Evolutionary conservation across 30 jellyfish, hydroid and myxozoan species (phyloP).

Genomic region (Pseudorhiza aurosa): DNA sequence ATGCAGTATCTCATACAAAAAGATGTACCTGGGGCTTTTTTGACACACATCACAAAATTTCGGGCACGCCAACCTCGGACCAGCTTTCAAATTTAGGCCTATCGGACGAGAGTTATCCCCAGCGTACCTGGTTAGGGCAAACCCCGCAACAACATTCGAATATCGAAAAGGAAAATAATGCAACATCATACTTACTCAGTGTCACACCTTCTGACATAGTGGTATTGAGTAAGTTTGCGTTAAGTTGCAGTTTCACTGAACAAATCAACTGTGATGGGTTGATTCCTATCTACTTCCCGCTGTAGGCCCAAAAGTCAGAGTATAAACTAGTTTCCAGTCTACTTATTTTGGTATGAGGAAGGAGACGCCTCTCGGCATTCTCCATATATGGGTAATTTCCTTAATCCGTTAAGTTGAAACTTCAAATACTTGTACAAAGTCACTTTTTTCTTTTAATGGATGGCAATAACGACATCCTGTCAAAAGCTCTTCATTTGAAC

Average conservation of each 20-base stretch:
- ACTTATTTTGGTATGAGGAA: background rate
- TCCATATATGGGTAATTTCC: slow-evolving; percentile 5
- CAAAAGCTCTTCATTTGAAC: too few relatives aligned
- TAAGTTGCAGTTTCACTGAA: background rate
- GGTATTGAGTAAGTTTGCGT: too few relatives aligned
- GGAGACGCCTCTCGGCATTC: background rate
- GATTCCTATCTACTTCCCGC: background rate
- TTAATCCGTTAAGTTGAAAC: too few relatives aligned
- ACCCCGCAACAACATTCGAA: background rate
- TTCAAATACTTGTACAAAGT: too few relatives aligned
- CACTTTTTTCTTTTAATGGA: too few relatives aligned
- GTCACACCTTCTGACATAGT: slow-evolving; percentile 9
- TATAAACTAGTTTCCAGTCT: slow-evolving; percentile 1
- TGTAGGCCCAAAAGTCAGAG: background rate
- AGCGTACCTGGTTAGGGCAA: slow-evolving; percentile 8
- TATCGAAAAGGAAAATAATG: background rate
- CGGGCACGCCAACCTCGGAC: too few relatives aligned
- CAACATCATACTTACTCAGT: slow-evolving; percentile 4
- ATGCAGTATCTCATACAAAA: too few relatives aligned
- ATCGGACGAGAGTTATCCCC: too few relatives aligned
- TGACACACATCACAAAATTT: too few relatives aligned
- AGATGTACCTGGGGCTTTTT: too few relatives aligned
- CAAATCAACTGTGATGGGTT: background rate
- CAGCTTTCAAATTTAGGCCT: too few relatives aligned
- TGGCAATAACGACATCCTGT: too few relatives aligned